phyloP scores from a whole-genome alignment of 2,888 invertebrate genomes.

The Cantharis rufa region DNA sequence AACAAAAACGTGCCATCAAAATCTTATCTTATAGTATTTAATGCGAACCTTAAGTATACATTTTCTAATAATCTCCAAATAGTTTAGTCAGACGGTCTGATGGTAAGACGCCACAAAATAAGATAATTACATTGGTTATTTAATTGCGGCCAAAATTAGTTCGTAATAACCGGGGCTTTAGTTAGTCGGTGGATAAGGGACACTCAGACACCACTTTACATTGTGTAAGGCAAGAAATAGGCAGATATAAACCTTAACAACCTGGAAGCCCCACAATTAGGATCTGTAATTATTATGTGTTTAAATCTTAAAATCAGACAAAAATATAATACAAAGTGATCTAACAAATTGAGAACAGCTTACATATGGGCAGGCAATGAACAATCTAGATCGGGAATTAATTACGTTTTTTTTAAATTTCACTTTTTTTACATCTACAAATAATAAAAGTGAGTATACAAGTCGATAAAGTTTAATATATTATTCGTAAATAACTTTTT shows the following conservation, averaged over 20 bases:
- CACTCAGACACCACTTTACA: slow-evolving; percentile 28
- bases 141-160: slow-evolving; percentile 56
- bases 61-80: slow-evolving; percentile 41
- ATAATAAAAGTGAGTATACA: not conserved
- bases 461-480: not conserved
- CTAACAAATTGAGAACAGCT: slow-evolving; percentile 22
- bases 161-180: slow-evolving; percentile 54
- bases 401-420: not conserved
- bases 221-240: slow-evolving; percentile 11
- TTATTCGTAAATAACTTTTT: not conserved
- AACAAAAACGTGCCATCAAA: slow-evolving; percentile 24
- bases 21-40: slow-evolving; percentile 21
- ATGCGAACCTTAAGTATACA: slow-evolving; percentile 36
- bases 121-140: slow-evolving; percentile 55
- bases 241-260: slow-evolving; percentile 37
- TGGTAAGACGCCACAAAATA: slow-evolving; percentile 54
- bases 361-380: slow-evolving; percentile 8
- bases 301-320: slow-evolving; percentile 50
- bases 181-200: slow-evolving; percentile 39
- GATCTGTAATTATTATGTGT: slow-evolving; percentile 52
- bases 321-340: slow-evolving; percentile 48
- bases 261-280: slow-evolving; percentile 45
- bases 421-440: not conserved
- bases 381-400: not conserved
- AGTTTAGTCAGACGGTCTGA: slow-evolving; percentile 44